A percentile compares a stretch with the other conserved stretches of the same genome.
phyloP scores from a whole-genome alignment of 2,888 invertebrate species.

The Schizaphis graminum region DNA sequence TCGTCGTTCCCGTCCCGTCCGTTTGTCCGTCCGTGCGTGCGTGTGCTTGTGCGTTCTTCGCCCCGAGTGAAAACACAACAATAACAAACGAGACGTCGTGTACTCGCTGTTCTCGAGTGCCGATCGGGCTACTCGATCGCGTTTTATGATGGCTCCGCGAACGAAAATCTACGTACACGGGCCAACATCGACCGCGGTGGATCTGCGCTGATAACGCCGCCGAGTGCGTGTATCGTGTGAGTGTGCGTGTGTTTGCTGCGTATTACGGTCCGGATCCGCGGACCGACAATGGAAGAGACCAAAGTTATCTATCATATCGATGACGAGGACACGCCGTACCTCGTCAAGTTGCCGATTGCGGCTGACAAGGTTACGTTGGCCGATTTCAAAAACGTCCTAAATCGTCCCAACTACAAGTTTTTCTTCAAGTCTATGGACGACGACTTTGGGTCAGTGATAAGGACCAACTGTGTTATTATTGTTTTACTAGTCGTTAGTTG shows the following conservation, averaged over 20 bases:
- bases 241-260: neutral
- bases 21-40: neutral
- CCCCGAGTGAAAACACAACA: neutral
- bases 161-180: neutral
- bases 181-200: constrained; percentile 4
- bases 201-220: neutral
- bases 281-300: constrained; percentile 79
- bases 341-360: constrained; percentile 97
- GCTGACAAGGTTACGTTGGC: constrained; percentile 96
- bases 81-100: neutral
- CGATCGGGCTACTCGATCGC: neutral
- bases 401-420: constrained; percentile 97
- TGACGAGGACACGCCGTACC: constrained; percentile 98
- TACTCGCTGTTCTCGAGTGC: neutral
- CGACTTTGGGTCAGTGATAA: constrained; percentile 88
- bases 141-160: constrained; percentile 8
- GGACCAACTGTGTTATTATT: neutral
- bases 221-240: neutral
- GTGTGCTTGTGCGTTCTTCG: neutral
- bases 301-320: constrained; percentile 99
- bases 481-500: neutral
- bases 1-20: constrained; percentile 36
- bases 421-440: constrained; percentile 99
- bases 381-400: constrained; percentile 99
- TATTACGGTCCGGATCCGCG: neutral